A percentile compares a stretch with the other conserved stretches of the same genome.
Evolutionary conservation across 2,888 invertebrate species (phyloP).

Genomic region (Drosophila emarginata): DNA sequence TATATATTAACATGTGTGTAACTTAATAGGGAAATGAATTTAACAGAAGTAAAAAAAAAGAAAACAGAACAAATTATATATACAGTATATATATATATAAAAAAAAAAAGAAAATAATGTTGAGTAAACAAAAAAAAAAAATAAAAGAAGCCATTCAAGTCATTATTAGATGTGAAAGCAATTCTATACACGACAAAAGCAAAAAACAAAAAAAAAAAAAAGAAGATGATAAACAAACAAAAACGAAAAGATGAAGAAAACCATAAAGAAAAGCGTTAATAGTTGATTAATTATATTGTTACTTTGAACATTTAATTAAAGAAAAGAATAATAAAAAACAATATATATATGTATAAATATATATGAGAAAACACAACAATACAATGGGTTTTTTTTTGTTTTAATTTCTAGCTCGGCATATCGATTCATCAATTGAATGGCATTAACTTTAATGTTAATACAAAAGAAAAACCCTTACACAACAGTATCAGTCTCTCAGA

Average conservation of each 20-base stretch:
- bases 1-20: conserved; percentile 51
- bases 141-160: conserved; percentile 69
- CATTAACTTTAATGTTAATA: conserved; percentile 25
- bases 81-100: conserved; percentile 4
- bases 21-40: conserved; percentile 75
- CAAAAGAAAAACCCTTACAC: conserved; percentile 9
- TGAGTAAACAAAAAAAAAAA: conserved; percentile 31
- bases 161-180: conserved; percentile 77
- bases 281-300: conserved; percentile 80
- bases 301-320: conserved; percentile 80
- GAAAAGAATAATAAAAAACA: conserved; percentile 46
- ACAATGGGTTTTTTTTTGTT: conserved; percentile 62
- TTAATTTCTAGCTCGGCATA: conserved; percentile 53
- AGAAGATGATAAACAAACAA: conserved; percentile 41
- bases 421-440: conserved; percentile 24
- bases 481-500: not conserved
- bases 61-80: conserved; percentile 34
- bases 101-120: conserved; percentile 55
- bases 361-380: conserved; percentile 71
- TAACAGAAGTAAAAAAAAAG: conserved; percentile 54
- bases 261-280: conserved; percentile 69
- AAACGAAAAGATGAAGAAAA: conserved; percentile 13
- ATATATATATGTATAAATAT: conserved; percentile 69
- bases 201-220: conserved; percentile 49
- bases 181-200: conserved; percentile 64